Conservation (phyloP, 1,140 invertebrate species). For the Drosophila grimshawi region DNA sequence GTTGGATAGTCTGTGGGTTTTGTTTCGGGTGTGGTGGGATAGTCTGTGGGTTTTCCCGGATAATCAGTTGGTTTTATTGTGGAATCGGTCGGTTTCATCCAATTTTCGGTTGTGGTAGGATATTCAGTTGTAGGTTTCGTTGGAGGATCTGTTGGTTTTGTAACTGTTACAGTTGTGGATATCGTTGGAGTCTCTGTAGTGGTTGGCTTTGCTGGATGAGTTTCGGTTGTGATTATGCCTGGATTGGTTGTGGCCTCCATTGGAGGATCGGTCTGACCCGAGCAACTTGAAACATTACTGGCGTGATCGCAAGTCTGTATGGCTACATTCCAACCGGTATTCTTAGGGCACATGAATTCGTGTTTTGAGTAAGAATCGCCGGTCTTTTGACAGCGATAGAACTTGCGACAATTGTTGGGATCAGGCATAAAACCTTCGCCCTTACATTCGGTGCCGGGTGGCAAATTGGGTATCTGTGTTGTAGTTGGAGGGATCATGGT, state of each 20-base stretch:
- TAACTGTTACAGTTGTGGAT: conserved; percentile 18
- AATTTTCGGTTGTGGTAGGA: conserved; percentile 16
- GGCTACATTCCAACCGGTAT: conserved; percentile 84
- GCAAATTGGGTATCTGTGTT: conserved; percentile 56
- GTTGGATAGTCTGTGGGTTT: conserved; percentile 34
- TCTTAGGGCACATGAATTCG: conserved; percentile 84
- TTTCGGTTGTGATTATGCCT: conserved; percentile 21
- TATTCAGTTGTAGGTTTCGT: conserved; percentile 40
- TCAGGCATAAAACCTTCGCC: conserved; percentile 89
- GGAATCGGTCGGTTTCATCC: conserved; percentile 26
- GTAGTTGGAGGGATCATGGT: conserved; percentile 48
- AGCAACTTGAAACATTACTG: conserved; percentile 49
- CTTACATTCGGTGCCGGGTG: conserved; percentile 76
- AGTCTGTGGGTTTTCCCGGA: conserved; percentile 40
- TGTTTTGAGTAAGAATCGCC: conserved; percentile 81
- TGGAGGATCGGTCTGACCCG: conserved; percentile 47
- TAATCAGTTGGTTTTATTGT: conserved; percentile 26
- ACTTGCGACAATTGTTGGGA: conserved; percentile 86
- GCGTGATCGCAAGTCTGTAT: conserved; percentile 82
- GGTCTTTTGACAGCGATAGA: conserved; percentile 86
- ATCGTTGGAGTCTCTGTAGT: conserved; percentile 29
- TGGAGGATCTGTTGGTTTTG: conserved; percentile 54
- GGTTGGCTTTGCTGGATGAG: conserved; percentile 26
- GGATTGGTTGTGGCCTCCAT: conserved; percentile 33
- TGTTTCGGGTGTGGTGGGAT: conserved; percentile 36